These are phyloP conservation scores for Ectropis crepuscularia DNA, from an alignment of 2,888 invertebrate genomes.

Conservation along the genomic window DNA sequence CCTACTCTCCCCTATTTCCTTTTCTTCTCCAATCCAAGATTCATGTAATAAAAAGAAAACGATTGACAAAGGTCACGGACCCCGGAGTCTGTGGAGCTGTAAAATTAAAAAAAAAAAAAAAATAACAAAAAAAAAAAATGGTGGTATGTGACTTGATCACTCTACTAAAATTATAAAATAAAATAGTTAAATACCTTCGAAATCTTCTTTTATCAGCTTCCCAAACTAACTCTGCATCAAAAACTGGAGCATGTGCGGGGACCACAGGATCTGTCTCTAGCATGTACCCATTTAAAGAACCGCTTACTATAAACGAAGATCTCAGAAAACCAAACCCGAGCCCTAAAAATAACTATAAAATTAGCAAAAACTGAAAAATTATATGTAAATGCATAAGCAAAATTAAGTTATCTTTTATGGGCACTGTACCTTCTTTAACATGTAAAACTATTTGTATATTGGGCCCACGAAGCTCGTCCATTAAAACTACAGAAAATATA, in stretches of 20 bases:
- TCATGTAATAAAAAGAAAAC: too few species aligned
- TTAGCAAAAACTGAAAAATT: constrained; percentile 41
- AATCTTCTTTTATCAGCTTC: constrained; percentile 89
- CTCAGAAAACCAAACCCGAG: constrained; percentile 84
- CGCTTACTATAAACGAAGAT: constrained; percentile 84
- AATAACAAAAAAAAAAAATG: too few species aligned
- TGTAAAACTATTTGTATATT: constrained; percentile 88
- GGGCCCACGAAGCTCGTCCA: constrained; percentile 87
- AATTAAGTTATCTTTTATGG: not conserved
- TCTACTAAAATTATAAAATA: too few species aligned
- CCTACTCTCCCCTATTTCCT: too few species aligned
- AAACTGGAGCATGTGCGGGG: constrained; percentile 84
- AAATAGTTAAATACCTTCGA: constrained; percentile 78
- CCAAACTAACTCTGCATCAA: constrained; percentile 91
- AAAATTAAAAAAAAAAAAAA: too few species aligned
- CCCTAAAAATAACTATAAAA: constrained; percentile 64
- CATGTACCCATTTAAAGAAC: constrained; percentile 87
- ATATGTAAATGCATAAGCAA: not conserved
- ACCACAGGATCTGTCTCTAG: constrained; percentile 88
- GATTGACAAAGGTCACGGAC: too few species aligned
- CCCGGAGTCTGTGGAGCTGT: too few species aligned
- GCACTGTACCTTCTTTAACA: constrained; percentile 85
- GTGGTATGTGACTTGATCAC: too few species aligned
- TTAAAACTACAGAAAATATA: constrained; percentile 53
- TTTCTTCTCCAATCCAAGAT: too few species aligned